These are phyloP conservation scores for Echinometra lucunter DNA, from an alignment of 53 echinoderm and acorn worm species.

Conservation along the genomic window DNA sequence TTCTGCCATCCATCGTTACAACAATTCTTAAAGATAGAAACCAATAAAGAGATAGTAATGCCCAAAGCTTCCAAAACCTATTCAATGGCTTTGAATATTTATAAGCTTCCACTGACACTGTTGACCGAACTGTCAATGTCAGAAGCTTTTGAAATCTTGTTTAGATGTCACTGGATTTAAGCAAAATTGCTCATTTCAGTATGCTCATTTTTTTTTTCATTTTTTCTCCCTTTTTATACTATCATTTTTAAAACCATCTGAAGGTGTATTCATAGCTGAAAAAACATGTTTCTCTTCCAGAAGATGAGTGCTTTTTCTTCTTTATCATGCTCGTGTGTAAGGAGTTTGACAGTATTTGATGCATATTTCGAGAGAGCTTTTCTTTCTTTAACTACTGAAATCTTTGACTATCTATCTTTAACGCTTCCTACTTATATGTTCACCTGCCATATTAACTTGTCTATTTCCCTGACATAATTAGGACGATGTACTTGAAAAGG, in stretches of 20 bases:
- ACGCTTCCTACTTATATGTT: background rate
- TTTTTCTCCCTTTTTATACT: too few species aligned
- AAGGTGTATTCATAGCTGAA: background rate
- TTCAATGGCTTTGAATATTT: too few species aligned
- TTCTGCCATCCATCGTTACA: too few species aligned
- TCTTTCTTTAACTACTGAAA: background rate
- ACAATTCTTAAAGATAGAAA: too few species aligned
- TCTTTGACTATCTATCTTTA: background rate
- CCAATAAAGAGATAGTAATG: too few species aligned
- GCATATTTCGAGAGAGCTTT: background rate
- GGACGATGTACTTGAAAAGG: background rate
- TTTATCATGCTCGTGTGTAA: background rate
- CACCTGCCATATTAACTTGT: background rate
- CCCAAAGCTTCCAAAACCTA: too few species aligned
- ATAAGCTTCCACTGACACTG: too few species aligned
- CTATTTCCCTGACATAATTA: constrained; percentile 31
- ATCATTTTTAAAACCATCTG: background rate
- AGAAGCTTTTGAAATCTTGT: too few species aligned
- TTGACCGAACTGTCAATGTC: too few species aligned
- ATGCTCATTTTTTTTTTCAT: too few species aligned
- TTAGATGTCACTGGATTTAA: too few species aligned
- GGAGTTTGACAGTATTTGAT: background rate
- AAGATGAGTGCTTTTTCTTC: background rate
- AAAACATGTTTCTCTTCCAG: background rate
- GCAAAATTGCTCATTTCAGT: too few species aligned